Conservation (phyloP, 2,797 vertebrate genomes). For the Notoglanidium macrostoma region DNA sequence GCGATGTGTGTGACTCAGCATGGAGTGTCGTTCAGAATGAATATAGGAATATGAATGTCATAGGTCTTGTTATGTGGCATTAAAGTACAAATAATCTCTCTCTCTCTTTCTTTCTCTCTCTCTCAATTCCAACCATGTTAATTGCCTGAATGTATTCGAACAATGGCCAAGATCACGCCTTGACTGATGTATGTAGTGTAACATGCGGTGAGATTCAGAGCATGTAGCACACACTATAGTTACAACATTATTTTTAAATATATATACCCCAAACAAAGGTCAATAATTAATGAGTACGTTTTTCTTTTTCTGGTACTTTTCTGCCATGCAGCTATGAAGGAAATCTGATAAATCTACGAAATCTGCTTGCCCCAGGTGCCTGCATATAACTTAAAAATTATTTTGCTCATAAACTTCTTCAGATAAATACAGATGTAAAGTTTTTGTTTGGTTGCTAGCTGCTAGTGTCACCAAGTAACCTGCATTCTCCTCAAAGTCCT, state of each 20-base stretch:
- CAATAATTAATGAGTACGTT: neutral
- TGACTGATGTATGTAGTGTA: neutral
- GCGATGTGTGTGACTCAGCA: neutral
- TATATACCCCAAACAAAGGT: neutral
- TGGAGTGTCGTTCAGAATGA: neutral
- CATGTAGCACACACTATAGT: neutral
- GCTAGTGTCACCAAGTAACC: conserved; percentile 30
- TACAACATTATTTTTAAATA: neutral
- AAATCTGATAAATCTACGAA: neutral
- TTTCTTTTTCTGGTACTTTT: neutral
- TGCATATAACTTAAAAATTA: neutral
- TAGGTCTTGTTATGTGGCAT: neutral
- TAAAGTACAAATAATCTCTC: too few species aligned
- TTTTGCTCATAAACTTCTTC: neutral
- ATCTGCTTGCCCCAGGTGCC: neutral
- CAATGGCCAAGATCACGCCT: neutral
- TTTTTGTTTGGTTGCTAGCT: conserved; percentile 28
- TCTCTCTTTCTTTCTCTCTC: neutral
- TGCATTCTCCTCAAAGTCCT: conserved; percentile 26
- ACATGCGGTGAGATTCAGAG: neutral
- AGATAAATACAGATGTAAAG: neutral
- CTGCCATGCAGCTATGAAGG: neutral
- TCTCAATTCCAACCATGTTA: neutral
- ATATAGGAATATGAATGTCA: neutral
- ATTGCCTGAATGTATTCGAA: neutral